A percentile compares a stretch with the other conserved stretches of the same genome.
phyloP scores from a whole-genome alignment of 2,797 vertebrate genomes.

The Esox masquinongy region DNA sequence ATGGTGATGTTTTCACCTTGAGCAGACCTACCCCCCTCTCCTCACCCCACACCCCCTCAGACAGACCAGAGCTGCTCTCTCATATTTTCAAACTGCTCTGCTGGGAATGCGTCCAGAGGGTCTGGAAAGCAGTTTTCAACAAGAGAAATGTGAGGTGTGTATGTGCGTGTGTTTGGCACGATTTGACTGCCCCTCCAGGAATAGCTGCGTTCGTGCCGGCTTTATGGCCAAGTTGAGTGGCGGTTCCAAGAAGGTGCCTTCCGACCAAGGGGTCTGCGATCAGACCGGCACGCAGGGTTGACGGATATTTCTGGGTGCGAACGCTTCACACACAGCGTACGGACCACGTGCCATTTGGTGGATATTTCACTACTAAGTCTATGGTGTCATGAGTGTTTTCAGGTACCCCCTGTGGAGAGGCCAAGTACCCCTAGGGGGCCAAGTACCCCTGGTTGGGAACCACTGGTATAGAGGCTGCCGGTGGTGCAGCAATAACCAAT shows the following conservation, averaged over 20 bases:
- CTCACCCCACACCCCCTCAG: slow-evolving; percentile 17
- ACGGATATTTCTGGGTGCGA: slow-evolving; percentile 43
- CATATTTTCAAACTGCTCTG: slow-evolving; percentile 41
- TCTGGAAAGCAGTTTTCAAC: slow-evolving; percentile 60
- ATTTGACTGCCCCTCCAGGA: slow-evolving; percentile 45
- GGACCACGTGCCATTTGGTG: slow-evolving; percentile 51
- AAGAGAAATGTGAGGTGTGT: slow-evolving; percentile 49
- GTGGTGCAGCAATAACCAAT: slow-evolving; percentile 46
- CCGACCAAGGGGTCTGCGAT: slow-evolving; percentile 9
- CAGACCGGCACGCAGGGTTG: slow-evolving; percentile 18
- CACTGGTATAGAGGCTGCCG: slow-evolving; percentile 48
- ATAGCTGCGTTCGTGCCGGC: slow-evolving; percentile 19
- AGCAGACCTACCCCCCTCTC: slow-evolving; percentile 20
- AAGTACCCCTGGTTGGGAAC: no score
- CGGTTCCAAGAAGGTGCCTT: no score
- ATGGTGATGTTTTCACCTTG: slow-evolving; percentile 35
- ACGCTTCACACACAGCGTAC: neutral
- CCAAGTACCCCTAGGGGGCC: no score
- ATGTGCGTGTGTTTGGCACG: neutral
- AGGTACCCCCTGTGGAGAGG: no score
- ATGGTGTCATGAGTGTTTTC: no score
- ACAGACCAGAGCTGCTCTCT: slow-evolving; percentile 39
- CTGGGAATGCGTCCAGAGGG: slow-evolving; percentile 58
- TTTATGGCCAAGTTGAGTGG: slow-evolving; percentile 11
- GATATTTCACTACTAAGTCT: slow-evolving; percentile 27